These are phyloP conservation scores for Pseudotriccus pelzelni DNA, from an alignment of 2,797 vertebrate genomes.

Conservation along the genomic window DNA sequence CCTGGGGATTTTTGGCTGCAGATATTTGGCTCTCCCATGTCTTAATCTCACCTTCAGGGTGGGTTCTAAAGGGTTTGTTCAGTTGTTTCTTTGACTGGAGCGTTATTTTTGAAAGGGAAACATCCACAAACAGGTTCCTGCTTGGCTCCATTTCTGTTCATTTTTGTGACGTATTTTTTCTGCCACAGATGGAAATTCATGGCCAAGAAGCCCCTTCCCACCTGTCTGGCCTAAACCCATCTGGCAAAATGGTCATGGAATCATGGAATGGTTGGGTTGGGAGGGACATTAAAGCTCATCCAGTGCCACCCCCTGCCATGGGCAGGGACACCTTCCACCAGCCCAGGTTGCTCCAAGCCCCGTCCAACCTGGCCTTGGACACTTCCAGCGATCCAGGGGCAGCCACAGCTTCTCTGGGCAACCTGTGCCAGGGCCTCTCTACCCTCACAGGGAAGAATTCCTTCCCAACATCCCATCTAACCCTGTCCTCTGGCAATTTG, in stretches of 20 bases:
- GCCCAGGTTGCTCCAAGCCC: not conserved
- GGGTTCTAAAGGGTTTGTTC: not conserved
- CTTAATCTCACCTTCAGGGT: not conserved
- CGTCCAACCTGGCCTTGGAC: not conserved
- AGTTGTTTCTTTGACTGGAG: not conserved
- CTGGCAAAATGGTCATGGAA: not conserved
- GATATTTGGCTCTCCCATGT: not conserved
- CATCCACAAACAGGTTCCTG: not conserved
- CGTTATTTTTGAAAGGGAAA: not conserved
- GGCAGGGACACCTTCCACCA: not conserved
- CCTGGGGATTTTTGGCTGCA: not conserved
- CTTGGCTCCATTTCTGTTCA: not conserved
- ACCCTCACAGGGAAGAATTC: not conserved
- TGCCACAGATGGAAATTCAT: too few species aligned
- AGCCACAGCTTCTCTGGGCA: too few species aligned
- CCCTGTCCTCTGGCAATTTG: not conserved
- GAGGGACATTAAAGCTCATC: not conserved
- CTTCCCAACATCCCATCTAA: not conserved
- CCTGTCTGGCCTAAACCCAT: not conserved
- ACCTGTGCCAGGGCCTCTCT: not conserved
- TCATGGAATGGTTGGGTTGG: not conserved
- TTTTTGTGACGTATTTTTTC: not conserved
- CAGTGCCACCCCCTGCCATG: not conserved
- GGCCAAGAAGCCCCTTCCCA: not conserved
- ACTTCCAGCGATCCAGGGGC: not conserved